These are phyloP conservation scores for Drosophila bocki DNA, from an alignment of 1,140 invertebrate genomes.

Conservation along the genomic window DNA sequence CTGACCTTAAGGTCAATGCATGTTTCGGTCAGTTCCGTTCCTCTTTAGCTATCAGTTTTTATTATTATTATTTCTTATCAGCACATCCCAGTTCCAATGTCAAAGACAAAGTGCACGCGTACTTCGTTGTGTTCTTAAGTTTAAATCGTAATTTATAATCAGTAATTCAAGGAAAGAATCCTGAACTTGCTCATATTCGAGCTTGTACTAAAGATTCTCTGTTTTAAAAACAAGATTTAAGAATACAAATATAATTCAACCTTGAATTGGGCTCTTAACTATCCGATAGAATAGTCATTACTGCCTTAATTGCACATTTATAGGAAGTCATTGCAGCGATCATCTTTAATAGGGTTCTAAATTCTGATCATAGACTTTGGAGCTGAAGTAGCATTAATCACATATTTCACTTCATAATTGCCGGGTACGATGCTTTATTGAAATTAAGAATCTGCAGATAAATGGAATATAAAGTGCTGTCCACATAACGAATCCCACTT, in stretches of 20 bases:
- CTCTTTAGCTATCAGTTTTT: conserved; percentile 21
- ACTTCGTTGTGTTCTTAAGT: conserved; percentile 11
- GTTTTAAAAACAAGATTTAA: neutral
- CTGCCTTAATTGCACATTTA: neutral
- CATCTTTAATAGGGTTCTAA: neutral
- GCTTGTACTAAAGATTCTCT: neutral
- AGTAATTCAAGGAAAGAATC: neutral
- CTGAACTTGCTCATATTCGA: neutral
- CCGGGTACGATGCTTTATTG: conserved; percentile 19
- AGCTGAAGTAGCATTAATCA: neutral
- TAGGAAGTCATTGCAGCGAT: no score
- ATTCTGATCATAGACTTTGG: neutral
- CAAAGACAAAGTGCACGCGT: conserved; percentile 27
- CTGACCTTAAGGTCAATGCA: conserved; percentile 23
- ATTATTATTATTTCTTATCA: conserved; percentile 28
- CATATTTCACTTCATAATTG: conserved; percentile 3
- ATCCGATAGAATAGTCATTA: neutral
- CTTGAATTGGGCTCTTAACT: neutral
- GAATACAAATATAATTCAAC: neutral
- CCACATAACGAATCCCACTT: conserved; percentile 21
- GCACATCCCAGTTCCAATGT: conserved; percentile 9
- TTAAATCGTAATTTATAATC: conserved; percentile 13
- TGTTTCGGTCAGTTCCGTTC: conserved; percentile 35
- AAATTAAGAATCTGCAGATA: conserved; percentile 28
- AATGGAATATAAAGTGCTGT: conserved; percentile 19